Evolutionary conservation across 1,140 invertebrate genomes (phyloP), one percentile per base, ranked within the genome.

Genomic region (Ceratoteleas bidentatus): DNA sequence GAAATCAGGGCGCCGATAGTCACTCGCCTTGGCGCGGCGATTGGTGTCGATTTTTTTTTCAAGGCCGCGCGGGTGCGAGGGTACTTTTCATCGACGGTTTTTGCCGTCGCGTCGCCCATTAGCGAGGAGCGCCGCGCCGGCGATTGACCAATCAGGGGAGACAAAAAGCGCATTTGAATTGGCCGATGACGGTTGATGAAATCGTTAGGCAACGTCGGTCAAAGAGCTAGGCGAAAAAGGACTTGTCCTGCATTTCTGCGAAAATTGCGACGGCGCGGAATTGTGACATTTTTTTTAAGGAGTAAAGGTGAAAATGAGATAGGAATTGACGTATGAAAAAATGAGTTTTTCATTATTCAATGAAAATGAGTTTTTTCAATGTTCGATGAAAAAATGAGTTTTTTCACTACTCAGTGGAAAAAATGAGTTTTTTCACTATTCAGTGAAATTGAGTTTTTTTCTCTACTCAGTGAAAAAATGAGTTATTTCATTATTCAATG

Each of bases 1-100:
- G 57, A 84, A 88, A 86, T 83, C 74, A 82, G 80, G 57, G 38
- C 77, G 68, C 85, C 83, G 85, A 88, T 87, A 83, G 85, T 87
- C 64, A 87, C 83, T 88, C 57, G 80, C 86, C 87, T 88, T 86
- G 87, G 66, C 85, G 61, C 52, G 47, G 64, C 65, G 60, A 75
- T 49, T 50, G 13, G 33, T 45, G 45, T 33, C 47, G n/a, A 24
- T 58, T 69, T 76, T 74, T 77, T 80, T 43, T 34, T 45, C 69
- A 84, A 86, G 85, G 79, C 85, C 81, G 68, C 53, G 56, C n/a
- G 32, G 38, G 80, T 69, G 73, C 68, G 77, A 74, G 74, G 74
- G 73, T 74, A 62, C 61, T 56, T 56, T 81, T 70, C 65, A 76
- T 60, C 11, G 11, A 10, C 14, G 38, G 14, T 15, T 14, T 14